Conservation (phyloP, 2,888 invertebrate species). For the Melanchra persicariae region DNA sequence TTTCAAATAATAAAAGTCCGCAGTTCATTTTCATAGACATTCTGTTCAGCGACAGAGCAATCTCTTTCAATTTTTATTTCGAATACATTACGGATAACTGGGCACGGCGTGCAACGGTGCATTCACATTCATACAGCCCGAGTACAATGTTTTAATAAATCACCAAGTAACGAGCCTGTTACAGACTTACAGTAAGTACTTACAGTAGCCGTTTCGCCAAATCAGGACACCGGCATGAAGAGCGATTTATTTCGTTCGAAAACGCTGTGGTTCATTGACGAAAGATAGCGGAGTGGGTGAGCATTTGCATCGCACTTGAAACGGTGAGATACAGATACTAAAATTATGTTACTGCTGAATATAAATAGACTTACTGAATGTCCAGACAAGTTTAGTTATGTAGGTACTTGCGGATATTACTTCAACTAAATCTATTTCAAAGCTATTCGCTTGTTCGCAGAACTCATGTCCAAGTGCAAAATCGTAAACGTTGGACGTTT, state of each 20-base stretch:
- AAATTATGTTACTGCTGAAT: conserved; percentile 41
- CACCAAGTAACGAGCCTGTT: conserved; percentile 76
- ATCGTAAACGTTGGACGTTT: conserved; percentile 17
- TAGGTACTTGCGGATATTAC: conserved; percentile 20
- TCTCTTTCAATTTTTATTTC: conserved; percentile 58
- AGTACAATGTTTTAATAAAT: conserved; percentile 83
- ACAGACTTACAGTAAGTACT: conserved; percentile 64
- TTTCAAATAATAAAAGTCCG: conserved; percentile 25
- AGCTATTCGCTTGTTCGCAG: conserved; percentile 13
- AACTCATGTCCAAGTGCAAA: conserved; percentile 18
- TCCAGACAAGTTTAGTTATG: conserved; percentile 43
- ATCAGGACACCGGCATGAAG: conserved; percentile 79
- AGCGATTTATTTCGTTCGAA: conserved; percentile 77
- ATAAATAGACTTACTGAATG: conserved; percentile 50
- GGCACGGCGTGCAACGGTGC: conserved; percentile 74
- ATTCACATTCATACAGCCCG: conserved; percentile 74
- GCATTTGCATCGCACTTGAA: too few relatives aligned
- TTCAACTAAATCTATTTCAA: conserved; percentile 36
- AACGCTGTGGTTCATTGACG: conserved; percentile 66
- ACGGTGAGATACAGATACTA: conserved; percentile 30
- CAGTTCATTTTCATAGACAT: conserved; percentile 47
- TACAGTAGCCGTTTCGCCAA: conserved; percentile 83
- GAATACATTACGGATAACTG: conserved; percentile 53
- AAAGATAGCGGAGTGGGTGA: conserved; percentile 71
- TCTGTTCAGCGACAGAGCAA: conserved; percentile 38